A percentile compares a stretch with the other conserved stretches of the same genome.
These are phyloP conservation scores for Centruroides sculpturatus DNA, from an alignment of 1,140 invertebrate species.

Conservation along the genomic window DNA sequence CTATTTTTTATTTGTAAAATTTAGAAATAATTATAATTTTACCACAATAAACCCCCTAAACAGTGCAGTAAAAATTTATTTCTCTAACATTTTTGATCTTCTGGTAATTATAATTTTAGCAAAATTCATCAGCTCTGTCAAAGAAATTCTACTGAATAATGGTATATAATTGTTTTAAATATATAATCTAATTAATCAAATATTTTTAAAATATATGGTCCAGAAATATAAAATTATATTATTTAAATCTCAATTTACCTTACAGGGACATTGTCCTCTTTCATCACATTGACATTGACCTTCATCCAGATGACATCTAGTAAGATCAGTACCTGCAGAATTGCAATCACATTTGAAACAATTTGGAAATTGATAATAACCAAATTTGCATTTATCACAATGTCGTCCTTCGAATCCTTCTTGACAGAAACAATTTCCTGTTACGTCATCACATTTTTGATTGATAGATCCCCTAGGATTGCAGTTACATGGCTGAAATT, in stretches of 20 bases:
- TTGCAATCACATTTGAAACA: slow-evolving; percentile 72
- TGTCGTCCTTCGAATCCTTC: slow-evolving; percentile 59
- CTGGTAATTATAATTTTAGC: too few relatives aligned
- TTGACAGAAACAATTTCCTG: slow-evolving; percentile 66
- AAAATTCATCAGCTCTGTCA: too few relatives aligned
- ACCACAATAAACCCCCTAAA: too few relatives aligned
- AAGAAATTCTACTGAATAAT: too few relatives aligned
- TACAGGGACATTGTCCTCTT: slow-evolving; percentile 72
- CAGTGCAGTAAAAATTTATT: too few relatives aligned
- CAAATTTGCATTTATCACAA: slow-evolving; percentile 62
- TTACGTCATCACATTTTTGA: slow-evolving; percentile 52
- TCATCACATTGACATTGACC: slow-evolving; percentile 45
- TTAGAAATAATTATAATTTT: too few relatives aligned
- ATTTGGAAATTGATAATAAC: slow-evolving; percentile 76
- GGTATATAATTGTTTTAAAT: too few relatives aligned
- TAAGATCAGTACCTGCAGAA: slow-evolving; percentile 44
- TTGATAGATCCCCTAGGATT: slow-evolving; percentile 48
- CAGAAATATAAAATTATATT: not conserved
- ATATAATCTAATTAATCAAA: too few relatives aligned
- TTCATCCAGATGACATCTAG: slow-evolving; percentile 37
- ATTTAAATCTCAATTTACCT: slow-evolving; percentile 34
- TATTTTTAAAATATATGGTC: not conserved
- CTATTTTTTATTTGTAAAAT: too few relatives aligned
- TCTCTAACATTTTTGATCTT: too few relatives aligned
- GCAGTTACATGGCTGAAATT: slow-evolving; percentile 52